These are phyloP conservation scores for Drosophila acutilabella DNA, from an alignment of 2,888 invertebrate species.

Conservation along the genomic window DNA sequence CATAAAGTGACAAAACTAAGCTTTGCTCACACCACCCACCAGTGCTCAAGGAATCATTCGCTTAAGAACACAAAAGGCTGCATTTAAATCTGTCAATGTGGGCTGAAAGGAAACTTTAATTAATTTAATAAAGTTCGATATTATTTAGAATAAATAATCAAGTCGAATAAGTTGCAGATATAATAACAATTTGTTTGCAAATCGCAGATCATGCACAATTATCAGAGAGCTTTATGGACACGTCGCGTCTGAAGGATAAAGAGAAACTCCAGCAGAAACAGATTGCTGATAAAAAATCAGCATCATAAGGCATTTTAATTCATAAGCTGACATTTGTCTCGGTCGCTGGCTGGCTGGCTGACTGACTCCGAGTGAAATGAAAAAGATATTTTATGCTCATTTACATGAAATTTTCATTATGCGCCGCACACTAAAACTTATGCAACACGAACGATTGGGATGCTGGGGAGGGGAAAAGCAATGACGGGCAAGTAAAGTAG, in stretches of 20 bases:
- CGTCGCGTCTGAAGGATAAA: constrained; percentile 3
- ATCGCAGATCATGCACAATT: constrained; percentile 51
- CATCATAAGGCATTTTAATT: constrained; percentile 82
- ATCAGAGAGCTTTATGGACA: constrained; percentile 46
- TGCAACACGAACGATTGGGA: constrained; percentile 48
- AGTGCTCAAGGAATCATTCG: constrained; percentile 19
- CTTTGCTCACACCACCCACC: constrained; percentile 28
- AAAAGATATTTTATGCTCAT: constrained; percentile 84
- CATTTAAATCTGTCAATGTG: not conserved
- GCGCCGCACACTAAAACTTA: constrained; percentile 69
- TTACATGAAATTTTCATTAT: constrained; percentile 83
- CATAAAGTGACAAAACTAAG: constrained; percentile 23
- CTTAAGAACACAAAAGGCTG: not conserved
- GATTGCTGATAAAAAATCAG: constrained; percentile 51
- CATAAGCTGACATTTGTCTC: constrained; percentile 83
- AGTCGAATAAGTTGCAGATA: not conserved
- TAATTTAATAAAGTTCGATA: too few species aligned
- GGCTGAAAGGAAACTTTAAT: too few species aligned
- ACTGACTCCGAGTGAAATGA: constrained; percentile 72
- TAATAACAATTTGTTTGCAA: constrained; percentile 40
- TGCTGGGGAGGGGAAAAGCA: not conserved
- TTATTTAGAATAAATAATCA: not conserved
- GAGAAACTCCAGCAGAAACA: constrained; percentile 10
- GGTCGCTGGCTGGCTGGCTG: constrained; percentile 46
- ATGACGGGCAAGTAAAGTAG: constrained; percentile 14